phyloP scores from a whole-genome alignment of 2,888 invertebrate species.

The Diploptera punctata region DNA sequence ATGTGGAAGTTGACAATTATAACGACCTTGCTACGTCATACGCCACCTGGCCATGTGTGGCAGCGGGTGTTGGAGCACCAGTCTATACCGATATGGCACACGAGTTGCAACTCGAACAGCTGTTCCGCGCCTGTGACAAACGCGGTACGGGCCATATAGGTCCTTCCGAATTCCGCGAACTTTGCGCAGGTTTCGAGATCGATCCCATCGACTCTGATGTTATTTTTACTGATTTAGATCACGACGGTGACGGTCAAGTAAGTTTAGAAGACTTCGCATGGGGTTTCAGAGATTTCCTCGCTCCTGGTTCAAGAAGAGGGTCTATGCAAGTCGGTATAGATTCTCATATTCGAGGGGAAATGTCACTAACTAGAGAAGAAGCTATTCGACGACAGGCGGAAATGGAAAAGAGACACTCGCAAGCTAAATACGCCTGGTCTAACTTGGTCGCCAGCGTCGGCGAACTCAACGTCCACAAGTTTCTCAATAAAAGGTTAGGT shows the following conservation, averaged over 20 bases:
- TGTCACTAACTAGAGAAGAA: slow-evolving; percentile 14
- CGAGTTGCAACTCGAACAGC: slow-evolving; percentile 48
- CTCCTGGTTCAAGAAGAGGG: slow-evolving; percentile 47
- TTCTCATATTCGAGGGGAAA: background rate
- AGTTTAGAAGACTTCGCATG: slow-evolving; percentile 59
- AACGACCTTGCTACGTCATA: slow-evolving; percentile 32
- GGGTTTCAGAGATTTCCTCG: slow-evolving; percentile 56
- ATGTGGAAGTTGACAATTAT: too few relatives aligned
- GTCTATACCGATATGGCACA: slow-evolving; percentile 6
- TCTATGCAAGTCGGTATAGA: slow-evolving; percentile 44
- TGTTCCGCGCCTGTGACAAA: slow-evolving; percentile 58
- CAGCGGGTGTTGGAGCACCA: background rate
- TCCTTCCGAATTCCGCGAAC: slow-evolving; percentile 55
- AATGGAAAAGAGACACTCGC: slow-evolving; percentile 47
- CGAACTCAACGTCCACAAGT: slow-evolving; percentile 48
- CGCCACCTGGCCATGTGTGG: slow-evolving; percentile 25
- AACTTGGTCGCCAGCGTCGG: slow-evolving; percentile 51
- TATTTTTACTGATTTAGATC: slow-evolving; percentile 59
- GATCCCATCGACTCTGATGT: slow-evolving; percentile 54
- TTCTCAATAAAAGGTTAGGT: slow-evolving; percentile 47
- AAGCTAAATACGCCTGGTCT: slow-evolving; percentile 50
- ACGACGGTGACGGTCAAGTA: slow-evolving; percentile 60
- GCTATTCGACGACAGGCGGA: slow-evolving; percentile 40
- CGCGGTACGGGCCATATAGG: slow-evolving; percentile 56
- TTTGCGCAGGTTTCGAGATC: slow-evolving; percentile 58